A percentile compares a stretch with the other conserved stretches of the same genome.
Evolutionary conservation across 2,888 invertebrate species (phyloP).

Genomic region (Agonopterix subpropinquella): DNA sequence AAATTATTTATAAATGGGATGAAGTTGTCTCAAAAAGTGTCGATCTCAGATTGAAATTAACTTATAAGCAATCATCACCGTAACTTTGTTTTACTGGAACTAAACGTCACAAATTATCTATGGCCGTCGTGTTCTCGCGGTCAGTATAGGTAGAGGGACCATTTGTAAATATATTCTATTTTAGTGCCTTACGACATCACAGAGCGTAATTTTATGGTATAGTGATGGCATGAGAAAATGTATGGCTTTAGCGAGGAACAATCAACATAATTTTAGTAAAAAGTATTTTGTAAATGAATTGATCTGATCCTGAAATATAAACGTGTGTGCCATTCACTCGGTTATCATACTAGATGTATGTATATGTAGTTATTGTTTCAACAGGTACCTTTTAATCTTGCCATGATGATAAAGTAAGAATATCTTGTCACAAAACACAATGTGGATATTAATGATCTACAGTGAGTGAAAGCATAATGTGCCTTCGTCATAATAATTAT

Average conservation of each 20-base stretch:
- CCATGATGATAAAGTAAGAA: constrained; percentile 73
- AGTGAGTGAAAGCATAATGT: constrained; percentile 51
- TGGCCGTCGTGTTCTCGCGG: constrained; percentile 37
- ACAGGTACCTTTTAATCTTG: constrained; percentile 76
- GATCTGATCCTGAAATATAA: constrained; percentile 37
- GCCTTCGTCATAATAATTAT: constrained; percentile 69
- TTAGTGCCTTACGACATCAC: constrained; percentile 64
- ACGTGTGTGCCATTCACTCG: constrained; percentile 71
- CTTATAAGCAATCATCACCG: constrained; percentile 67
- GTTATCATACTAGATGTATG: constrained; percentile 58
- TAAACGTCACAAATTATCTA: constrained; percentile 53
- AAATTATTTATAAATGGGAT: constrained; percentile 40
- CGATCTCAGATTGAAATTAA: constrained; percentile 75
- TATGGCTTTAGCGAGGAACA: constrained; percentile 20
- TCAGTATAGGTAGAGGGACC: constrained; percentile 31
- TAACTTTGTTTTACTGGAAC: constrained; percentile 41
- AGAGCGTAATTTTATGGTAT: constrained; percentile 40
- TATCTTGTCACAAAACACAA: constrained; percentile 67
- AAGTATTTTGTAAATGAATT: too few species aligned
- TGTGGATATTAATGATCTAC: constrained; percentile 50
- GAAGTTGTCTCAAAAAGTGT: constrained; percentile 62
- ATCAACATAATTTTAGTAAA: too few species aligned
- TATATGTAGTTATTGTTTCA: constrained; percentile 63
- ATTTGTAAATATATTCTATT: constrained; percentile 57
- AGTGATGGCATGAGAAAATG: constrained; percentile 49